These are phyloP conservation scores for Argopecten irradians DNA, from an alignment of 1,140 invertebrate genomes.

Conservation along the genomic window DNA sequence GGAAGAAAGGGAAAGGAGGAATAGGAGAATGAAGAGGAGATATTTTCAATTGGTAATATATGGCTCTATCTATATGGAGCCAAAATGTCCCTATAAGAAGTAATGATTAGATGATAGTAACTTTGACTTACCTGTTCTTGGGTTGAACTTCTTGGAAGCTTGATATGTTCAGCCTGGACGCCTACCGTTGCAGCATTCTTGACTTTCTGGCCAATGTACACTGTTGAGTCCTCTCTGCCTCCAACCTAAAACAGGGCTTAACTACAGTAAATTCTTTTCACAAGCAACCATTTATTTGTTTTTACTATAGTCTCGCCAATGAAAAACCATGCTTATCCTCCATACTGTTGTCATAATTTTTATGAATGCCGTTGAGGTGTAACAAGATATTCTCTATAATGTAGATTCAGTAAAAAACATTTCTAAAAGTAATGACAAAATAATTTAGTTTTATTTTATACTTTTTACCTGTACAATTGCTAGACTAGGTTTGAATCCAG, in stretches of 20 bases:
- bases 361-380: neutral
- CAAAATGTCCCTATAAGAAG: neutral
- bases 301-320: neutral
- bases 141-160: conserved; percentile 88
- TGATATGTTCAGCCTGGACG: conserved; percentile 88
- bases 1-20: neutral
- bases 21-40: too few relatives aligned
- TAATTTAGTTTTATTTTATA: neutral
- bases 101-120: too few relatives aligned
- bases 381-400: neutral
- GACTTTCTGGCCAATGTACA: conserved; percentile 98
- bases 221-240: conserved; percentile 97
- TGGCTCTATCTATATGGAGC: neutral
- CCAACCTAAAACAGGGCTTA: conserved; percentile 83
- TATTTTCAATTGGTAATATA: neutral
- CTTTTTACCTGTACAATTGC: conserved; percentile 78
- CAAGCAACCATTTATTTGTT: neutral
- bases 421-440: neutral
- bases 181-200: conserved; percentile 95
- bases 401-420: neutral
- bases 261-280: neutral
- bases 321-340: neutral
- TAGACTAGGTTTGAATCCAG: conserved; percentile 85
- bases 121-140: conserved; percentile 85
- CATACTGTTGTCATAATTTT: neutral